Conservation (phyloP, 2,888 invertebrate genomes). For the Tetheella fluctuosa region DNA sequence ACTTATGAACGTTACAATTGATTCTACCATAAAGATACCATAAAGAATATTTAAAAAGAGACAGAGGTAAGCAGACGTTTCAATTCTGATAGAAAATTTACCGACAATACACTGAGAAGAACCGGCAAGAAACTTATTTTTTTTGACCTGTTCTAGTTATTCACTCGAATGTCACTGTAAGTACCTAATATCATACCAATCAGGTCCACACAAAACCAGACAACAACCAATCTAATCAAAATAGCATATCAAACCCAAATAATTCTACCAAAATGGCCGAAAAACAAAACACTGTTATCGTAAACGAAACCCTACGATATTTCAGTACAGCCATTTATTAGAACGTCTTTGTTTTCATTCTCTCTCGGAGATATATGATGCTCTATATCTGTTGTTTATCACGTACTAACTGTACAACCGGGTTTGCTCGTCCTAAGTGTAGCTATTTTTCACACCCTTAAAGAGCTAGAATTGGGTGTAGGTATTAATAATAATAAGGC, state of each 20-base stretch:
- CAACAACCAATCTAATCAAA: not conserved
- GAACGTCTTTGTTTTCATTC: slow-evolving; percentile 13
- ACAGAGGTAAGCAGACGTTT: too few species aligned
- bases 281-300: slow-evolving; percentile 7
- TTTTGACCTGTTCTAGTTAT: too few species aligned
- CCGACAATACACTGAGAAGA: too few species aligned
- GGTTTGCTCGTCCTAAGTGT: slow-evolving; percentile 6
- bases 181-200: too few species aligned
- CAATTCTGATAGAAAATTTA: too few species aligned
- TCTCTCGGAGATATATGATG: slow-evolving; percentile 7
- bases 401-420: not conserved
- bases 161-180: too few species aligned
- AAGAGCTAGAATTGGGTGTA: not conserved
- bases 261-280: not conserved
- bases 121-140: too few species aligned
- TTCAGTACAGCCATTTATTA: slow-evolving; percentile 1
- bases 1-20: too few species aligned
- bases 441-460: not conserved
- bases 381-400: slow-evolving; percentile 8
- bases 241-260: not conserved
- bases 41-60: too few species aligned
- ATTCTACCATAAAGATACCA: too few species aligned
- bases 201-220: not conserved
- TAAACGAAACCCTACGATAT: not conserved
- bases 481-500: slow-evolving; percentile 8